Evolutionary conservation across 2,113 vertebrate genomes (phyloP), one percentile per base, ranked within the genome.

Genomic region (Psittacus erithacus): DNA sequence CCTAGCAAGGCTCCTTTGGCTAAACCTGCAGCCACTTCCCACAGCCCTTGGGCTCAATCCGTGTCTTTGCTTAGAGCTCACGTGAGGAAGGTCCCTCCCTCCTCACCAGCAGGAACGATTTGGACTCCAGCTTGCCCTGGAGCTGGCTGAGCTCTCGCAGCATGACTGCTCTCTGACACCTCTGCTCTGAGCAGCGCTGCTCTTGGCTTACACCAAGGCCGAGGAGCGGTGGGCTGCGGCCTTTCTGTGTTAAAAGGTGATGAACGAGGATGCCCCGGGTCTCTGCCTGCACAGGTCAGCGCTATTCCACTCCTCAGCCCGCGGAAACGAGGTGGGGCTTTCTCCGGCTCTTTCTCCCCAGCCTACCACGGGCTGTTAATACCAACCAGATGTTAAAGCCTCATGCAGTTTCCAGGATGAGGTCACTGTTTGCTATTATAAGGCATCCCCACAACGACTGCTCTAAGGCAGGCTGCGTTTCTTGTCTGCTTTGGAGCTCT

Each of bases 361-460:
- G 89, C 77, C 77, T 89, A 57, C 74, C 5, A 1, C 35, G 59
- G 77, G 75, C 85, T 13, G 49, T 49, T 96, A 96, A 96, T 69
- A 5, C 75, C 93, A 50, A 90, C 78, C 96, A 96, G 94, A 95
- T 96, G 96, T 94, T 31, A 16, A 41, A 82, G 90, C 77, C 93
- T 93, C 33, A 5, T 62, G 90, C 77, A 82, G 31, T 94, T 94
- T 96, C 81, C 92, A 95, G 87, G 81, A 12, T 97, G 94, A 97
- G 85, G 68, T 97, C 93, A 94, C 84, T 92, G 92, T 95, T 97
- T 96, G 93, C 95, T 96, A 69, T 95, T 93, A 17, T 79, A 7
- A 87, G 95, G 90, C 86, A 93, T 90, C 95, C 95, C 92, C 50
- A 1, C 46, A 59, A 46, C 68, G 39, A 19, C 55, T 78, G 10